Evolutionary conservation across 2,113 vertebrate genomes (phyloP), one percentile per base, ranked within the genome.

Genomic region (Trichomycterus rosablanca): DNA sequence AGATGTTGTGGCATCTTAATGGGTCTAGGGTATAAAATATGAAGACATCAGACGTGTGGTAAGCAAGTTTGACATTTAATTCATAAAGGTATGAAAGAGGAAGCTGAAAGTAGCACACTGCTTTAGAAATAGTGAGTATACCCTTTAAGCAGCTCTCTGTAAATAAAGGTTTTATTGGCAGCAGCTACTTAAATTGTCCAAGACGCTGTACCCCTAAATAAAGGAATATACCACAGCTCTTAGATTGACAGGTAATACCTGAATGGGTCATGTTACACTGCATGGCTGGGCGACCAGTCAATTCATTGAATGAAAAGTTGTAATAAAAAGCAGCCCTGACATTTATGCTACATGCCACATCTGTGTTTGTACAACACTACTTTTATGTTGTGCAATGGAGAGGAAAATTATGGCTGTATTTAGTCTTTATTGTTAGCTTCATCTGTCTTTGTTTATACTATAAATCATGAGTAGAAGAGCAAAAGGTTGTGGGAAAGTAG

Each of bases 361-460:
- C 39, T 34, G 19, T 43, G n/a, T 45, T 22, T 8, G 3, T 50
- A 19, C 15, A 28, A 26, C 40, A 30, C 26, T 45, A 24, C 39
- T 44, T 35, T 16, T 4, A 15, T 1, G 4, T 43, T 53, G 35
- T 12, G 18, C 18, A 53, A 5, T 23, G 28, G 61, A 43, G 39
- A 44, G 26, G 26, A 43, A 63, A 63, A 63, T 54, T 35, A 45
- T 37, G 28, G 61, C 5, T 53, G 23, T 45, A 35, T 45, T 32
- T 63, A 20, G 49, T 63, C 14, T 39, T 24, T 7, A 19, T 22
- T 39, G 15, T 35, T 34, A 15, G 61, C 28, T 63, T 39, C 50
- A 45, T 15, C 40, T 54, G 50, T 34, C 28, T 14, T 23, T 35
- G 50, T 54, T 63, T 35, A 15, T 6, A 5, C 20, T 34, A 37